Base-by-base conservation (phyloP, 2,888 invertebrate genomes). In the Geotrupes spiniger region DNA sequence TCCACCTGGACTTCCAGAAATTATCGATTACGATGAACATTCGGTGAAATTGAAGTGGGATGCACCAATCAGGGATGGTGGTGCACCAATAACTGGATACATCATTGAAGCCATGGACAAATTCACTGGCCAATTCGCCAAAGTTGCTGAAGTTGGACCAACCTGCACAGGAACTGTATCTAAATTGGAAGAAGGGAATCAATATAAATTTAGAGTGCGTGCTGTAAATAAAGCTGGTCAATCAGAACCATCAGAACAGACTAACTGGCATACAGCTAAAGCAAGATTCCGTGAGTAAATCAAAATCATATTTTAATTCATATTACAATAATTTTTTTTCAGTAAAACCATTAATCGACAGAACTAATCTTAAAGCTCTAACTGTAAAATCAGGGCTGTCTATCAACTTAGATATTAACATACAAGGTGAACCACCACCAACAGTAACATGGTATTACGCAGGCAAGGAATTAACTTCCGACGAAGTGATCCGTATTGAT, bases 151-250 rank as follows among this genome's bases (percentile, higher is more conserved):
- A 74, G 83, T 91, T 37, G 94, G 93, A 44, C 89, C 90, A 51
- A 76, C 84, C 46, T 91, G 89, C 69, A 85, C 87, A 63, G 96
- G 92, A 17, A 86, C 89, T 5, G 94, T 98, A 0, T 87, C 87
- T 0, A 89, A 89, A 72, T 75, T 97, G 62, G 92, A 92, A 66
- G 92, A 94, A 74, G 94, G 94, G 12, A 92, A 92, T 72, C 93
- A 94, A 66, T 97, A 97, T 71, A 94, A 96, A 72, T 97, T 96
- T 81, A 79, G 94, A 26, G 83, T 95, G 1, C 80, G 90, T n/a
- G 98, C 98, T 12, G 76, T 96, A 9, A 99, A 99, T 75, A 92
- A 94, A 75, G 95, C 95, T 36, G 98, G 99, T 1, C 85, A 84
- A 31, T 93, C 93, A 0, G 92, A 92, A 62, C 91, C 94, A 0